Conservation (phyloP, 2,797 vertebrate species). For the Nothura maculosa region DNA sequence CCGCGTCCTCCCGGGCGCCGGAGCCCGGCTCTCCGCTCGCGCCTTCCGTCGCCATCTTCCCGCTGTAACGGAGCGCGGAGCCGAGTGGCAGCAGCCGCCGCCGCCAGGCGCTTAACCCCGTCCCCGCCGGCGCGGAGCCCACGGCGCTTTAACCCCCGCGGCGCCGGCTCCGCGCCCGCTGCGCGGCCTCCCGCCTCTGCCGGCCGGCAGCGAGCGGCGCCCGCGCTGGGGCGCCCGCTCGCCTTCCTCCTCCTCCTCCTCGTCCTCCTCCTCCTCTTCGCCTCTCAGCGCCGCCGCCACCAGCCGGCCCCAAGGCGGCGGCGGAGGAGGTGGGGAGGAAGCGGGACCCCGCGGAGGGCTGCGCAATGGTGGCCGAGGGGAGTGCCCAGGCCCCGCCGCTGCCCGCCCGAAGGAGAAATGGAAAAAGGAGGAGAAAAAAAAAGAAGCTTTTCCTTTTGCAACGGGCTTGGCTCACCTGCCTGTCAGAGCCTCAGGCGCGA, state of each 20-base stretch:
- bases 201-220: not conserved
- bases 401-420: not conserved
- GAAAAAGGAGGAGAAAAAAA: not conserved
- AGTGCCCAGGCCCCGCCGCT: not conserved
- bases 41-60: conserved; percentile 98
- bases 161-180: conserved; percentile 50
- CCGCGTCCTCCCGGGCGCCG: conserved; percentile 18
- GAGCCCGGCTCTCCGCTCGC: conserved; percentile 90
- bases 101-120: conserved; percentile 73
- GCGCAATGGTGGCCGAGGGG: not conserved
- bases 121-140: conserved; percentile 56
- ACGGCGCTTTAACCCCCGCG: conserved; percentile 66
- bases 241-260: not conserved
- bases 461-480: not conserved
- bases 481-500: not conserved
- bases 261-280: not conserved
- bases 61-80: conserved; percentile 81
- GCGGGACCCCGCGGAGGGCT: not conserved
- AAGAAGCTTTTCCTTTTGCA: not conserved
- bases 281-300: not conserved
- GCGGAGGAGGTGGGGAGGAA: not conserved
- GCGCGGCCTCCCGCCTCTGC: not conserved
- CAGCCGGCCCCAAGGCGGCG: not conserved
- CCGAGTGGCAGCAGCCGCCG: conserved; percentile 68
- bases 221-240: not conserved